These are phyloP conservation scores for Agriopis aurantiaria DNA, from an alignment of 2,888 invertebrate species.

Conservation along the genomic window DNA sequence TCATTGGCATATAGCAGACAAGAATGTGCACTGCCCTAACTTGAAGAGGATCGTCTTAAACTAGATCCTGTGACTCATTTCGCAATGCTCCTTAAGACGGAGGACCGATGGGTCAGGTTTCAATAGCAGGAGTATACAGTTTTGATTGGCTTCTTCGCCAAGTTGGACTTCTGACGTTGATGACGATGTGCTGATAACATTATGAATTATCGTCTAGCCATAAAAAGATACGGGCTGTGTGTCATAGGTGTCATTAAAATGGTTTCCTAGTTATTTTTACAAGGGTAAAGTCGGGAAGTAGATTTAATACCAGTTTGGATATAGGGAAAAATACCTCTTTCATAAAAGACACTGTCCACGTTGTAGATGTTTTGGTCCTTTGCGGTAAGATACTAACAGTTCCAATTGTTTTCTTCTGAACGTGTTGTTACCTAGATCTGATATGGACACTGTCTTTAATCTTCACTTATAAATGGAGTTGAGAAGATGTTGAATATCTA, in stretches of 20 bases:
- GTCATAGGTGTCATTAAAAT: constrained; percentile 11
- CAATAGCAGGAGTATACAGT: neutral
- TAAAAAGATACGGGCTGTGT: constrained; percentile 26
- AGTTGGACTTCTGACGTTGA: constrained; percentile 18
- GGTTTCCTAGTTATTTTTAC: neutral
- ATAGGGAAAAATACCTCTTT: neutral
- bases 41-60: constrained; percentile 14
- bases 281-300: neutral
- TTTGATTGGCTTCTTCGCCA: neutral
- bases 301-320: too few species aligned
- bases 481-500: neutral
- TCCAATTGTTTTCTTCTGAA: too few species aligned
- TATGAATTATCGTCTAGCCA: constrained; percentile 18
- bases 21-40: constrained; percentile 27
- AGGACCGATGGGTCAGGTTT: constrained; percentile 5
- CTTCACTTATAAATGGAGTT: neutral
- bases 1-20: constrained; percentile 39
- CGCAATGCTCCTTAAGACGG: constrained; percentile 3
- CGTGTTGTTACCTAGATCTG: too few species aligned
- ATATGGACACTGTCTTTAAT: too few species aligned
- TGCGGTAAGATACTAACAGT: too few species aligned
- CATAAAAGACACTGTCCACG: too few species aligned
- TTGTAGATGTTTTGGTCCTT: too few species aligned
- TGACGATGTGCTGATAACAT: constrained; percentile 28
- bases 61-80: neutral